Evolutionary conservation across 2,888 invertebrate species (phyloP), one percentile per base, ranked within the genome.

Genomic region (Rhagonycha lutea): DNA sequence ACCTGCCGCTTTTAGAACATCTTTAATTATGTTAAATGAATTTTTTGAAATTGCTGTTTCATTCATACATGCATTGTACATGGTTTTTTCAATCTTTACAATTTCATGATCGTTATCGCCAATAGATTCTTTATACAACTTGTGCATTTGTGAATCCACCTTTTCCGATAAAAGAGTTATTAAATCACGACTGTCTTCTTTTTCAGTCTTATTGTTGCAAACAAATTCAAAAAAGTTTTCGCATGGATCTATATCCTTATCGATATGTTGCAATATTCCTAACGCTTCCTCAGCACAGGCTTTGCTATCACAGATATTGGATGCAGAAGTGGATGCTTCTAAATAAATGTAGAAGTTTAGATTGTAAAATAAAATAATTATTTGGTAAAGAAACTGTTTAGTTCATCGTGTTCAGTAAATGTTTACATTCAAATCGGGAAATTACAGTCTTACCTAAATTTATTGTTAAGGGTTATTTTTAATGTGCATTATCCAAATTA

Each of bases 241-340:
- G 83, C 95, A 95, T 0, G 95, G 95, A 79, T 94, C 92, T 12
- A 92, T 91, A 0, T 87, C 85, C 1, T 89, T 86, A 81, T 95
- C 92, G 90, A 95, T 91, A 82, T 92, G 92, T 75, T 90, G 87
- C 61, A 94, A 86, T n/a, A 95, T 88, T 79, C 90, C 90, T 0
- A 93, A 91, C 0, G 95, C 93, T n/a, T 69, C 71, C n/a, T 29
- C 26, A n/a, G 74, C 24, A 29, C 77, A 77, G 12, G 14, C 60
- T 12, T 61, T 18, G 0, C 69, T 69, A n/a, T 29, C 14, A 14
- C 68, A 68, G 24, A 11, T 65, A 65, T 24, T 26, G 14, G 14
- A 4, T 70, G 14, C 73, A 73, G n/a, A 32, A 28, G 14, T 63
- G 7, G 72, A 65, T 11, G 67, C 65, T 9, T 32, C 76, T 73